Evolutionary conservation across 2,888 invertebrate species (phyloP).

Genomic region (Mellilla xanthometata): DNA sequence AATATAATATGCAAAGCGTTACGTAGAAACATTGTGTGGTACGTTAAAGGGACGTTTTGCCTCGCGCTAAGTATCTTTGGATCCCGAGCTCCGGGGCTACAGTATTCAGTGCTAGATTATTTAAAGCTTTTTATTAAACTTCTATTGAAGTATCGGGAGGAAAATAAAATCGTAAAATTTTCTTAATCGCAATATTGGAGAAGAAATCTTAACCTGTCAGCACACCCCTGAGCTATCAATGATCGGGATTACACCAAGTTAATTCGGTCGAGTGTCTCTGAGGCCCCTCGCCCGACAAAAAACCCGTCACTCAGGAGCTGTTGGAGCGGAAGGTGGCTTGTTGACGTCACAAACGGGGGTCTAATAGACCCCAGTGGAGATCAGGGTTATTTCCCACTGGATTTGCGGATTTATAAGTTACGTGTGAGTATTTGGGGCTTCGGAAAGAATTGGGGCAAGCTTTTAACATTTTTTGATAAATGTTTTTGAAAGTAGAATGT

Average conservation of each 20-base stretch:
- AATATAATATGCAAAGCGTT: too few relatives aligned
- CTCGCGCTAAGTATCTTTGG: too few relatives aligned
- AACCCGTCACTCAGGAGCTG: conserved; percentile 57
- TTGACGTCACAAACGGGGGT: conserved; percentile 25
- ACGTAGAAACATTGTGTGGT: too few relatives aligned
- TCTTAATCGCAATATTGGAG: too few relatives aligned
- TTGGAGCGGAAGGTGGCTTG: conserved; percentile 47
- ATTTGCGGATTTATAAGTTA: conserved; percentile 6
- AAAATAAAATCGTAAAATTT: too few relatives aligned
- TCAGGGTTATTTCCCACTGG: conserved; percentile 12
- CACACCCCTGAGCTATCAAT: conserved; percentile 41
- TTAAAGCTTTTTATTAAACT: too few relatives aligned
- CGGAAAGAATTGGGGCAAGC: neutral
- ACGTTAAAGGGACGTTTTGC: too few relatives aligned
- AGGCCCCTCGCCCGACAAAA: conserved; percentile 38
- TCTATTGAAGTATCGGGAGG: too few relatives aligned
- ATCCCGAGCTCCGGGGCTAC: too few relatives aligned
- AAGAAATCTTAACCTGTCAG: neutral
- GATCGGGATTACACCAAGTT: conserved; percentile 73
- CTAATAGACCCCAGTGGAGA: conserved; percentile 35
- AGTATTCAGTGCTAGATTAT: too few relatives aligned
- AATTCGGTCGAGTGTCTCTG: conserved; percentile 70
- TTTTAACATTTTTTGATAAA: neutral
- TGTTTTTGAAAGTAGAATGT: too few relatives aligned
- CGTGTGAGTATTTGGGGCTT: conserved; percentile 1